Evolutionary conservation across 2,888 invertebrate species (phyloP).

Genomic region (Rotaria macrura): DNA sequence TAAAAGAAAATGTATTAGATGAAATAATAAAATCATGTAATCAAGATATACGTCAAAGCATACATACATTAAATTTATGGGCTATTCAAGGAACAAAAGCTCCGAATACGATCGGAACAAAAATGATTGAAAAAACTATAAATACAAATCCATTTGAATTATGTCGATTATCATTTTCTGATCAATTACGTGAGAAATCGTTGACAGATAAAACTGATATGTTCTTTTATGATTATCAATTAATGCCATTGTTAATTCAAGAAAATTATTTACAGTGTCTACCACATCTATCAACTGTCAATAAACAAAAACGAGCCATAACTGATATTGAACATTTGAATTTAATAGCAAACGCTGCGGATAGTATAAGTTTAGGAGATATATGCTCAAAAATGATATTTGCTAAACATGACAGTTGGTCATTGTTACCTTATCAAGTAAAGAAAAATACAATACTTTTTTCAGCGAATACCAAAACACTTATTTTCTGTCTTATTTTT

Average conservation of each 20-base stretch:
- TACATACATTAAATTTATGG: conserved; percentile 32
- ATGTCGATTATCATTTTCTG: conserved; percentile 72
- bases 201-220: conserved; percentile 68
- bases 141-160: conserved; percentile 82
- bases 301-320: conserved; percentile 49
- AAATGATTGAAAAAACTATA: conserved; percentile 54
- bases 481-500: neutral
- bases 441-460: neutral
- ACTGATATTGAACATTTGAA: conserved; percentile 50
- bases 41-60: conserved; percentile 80
- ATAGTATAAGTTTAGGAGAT: conserved; percentile 75
- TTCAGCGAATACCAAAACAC: no score
- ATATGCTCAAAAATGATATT: conserved; percentile 66
- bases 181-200: conserved; percentile 55
- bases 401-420: conserved; percentile 66
- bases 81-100: neutral
- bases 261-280: conserved; percentile 71
- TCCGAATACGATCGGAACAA: neutral
- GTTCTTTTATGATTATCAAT: conserved; percentile 91
- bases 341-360: conserved; percentile 68
- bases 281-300: conserved; percentile 35
- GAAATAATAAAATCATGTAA: conserved; percentile 76
- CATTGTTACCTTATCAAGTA: conserved; percentile 61
- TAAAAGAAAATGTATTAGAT: conserved; percentile 62
- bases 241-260: conserved; percentile 90